phyloP scores from a whole-genome alignment of 2,797 vertebrate genomes.

The Myotis findleyi region DNA sequence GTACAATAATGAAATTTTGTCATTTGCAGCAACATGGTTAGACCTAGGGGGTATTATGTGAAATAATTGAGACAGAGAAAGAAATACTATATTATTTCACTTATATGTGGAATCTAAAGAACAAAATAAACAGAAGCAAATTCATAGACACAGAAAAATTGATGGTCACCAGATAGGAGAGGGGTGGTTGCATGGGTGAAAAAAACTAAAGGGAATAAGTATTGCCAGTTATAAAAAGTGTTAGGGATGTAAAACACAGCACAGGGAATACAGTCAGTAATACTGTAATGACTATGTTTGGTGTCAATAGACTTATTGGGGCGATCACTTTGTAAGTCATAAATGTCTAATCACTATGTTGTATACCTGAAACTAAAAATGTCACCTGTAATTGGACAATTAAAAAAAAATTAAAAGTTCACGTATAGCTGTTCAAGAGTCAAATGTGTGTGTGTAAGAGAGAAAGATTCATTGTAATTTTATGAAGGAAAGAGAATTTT shows the following conservation, averaged over 20 bases:
- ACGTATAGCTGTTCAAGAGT: not conserved
- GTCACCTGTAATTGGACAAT: not conserved
- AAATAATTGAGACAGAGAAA: not conserved
- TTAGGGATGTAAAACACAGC: not conserved
- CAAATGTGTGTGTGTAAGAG: not conserved
- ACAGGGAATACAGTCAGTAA: not conserved
- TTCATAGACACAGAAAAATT: not conserved
- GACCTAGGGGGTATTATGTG: not conserved
- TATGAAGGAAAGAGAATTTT: not conserved
- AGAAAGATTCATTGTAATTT: not conserved
- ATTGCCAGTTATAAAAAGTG: not conserved
- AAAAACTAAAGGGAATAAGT: not conserved
- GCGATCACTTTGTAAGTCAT: not conserved
- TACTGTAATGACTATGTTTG: not conserved
- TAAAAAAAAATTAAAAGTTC: not conserved
- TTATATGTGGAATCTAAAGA: not conserved
- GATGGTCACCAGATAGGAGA: not conserved
- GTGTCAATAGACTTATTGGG: not conserved
- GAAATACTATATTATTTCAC: not conserved
- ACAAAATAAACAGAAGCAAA: not conserved
- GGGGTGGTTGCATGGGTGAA: not conserved
- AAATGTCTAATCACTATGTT: not conserved
- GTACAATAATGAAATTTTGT: not conserved
- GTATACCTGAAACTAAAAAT: not conserved
- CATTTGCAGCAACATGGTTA: not conserved